Base-by-base conservation (phyloP, 2,113 vertebrate genomes). In the Columba janthina region DNA sequence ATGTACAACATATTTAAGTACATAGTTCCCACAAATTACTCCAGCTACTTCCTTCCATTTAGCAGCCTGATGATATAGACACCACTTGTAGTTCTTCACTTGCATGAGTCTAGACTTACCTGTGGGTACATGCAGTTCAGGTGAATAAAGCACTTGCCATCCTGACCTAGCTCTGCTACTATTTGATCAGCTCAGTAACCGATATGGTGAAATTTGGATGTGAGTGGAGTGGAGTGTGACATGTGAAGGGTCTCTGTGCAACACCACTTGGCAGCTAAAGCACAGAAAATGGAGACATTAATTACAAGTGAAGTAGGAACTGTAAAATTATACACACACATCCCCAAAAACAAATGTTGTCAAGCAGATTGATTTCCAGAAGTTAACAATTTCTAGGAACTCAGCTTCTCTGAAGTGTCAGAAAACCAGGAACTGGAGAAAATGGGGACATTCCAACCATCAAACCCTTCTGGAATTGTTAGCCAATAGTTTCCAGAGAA, bases 401-500 rank as follows among this genome's bases (percentile, higher is more conserved):
- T 79, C 10, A 13, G 5, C 18, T 86, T 80, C n/a, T 61, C 29
- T 26, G 56, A 88, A 57, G 11, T 28, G 38, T 48, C 24, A 66
- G 36, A 70, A 91, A 67, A 77, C 13, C 26, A 83, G 34, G 28
- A 91, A 85, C 15, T 53, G 29, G 53, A 64, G 10, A 77, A 93
- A 88, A 76, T 2, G 2, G 60, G 72, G 82, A 48, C 32, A 93
- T 73, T 90, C 72, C 71, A 66, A 12, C 14, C 7, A 57, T 14
- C 19, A 64, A 40, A 28, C 4, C 25, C 6, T 67, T 50, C 32
- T 81, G 72, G 46, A 83, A 88, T 12, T 74, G 10, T 48, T 78
- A 93, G 17, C 65, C 71, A 61, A 80, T 34, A 74, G 26, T 96
- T 94, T 50, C 57, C 42, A 75, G 69, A 77, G 38, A 90, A 94